Conservation (phyloP, 2,888 invertebrate species). For the Caenorhabditis sp. region DNA sequence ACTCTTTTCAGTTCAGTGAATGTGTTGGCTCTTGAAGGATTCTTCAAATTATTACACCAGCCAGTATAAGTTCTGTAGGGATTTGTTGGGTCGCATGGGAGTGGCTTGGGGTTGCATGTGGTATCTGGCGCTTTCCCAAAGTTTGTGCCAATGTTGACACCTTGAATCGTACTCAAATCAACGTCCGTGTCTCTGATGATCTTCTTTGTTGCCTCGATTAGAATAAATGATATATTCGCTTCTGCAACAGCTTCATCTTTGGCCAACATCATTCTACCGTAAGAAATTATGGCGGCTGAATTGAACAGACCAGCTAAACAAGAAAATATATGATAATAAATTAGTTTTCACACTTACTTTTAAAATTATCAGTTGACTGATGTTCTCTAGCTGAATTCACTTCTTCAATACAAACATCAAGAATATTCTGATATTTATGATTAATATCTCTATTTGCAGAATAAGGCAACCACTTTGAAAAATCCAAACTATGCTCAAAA, state of each 20-base stretch:
- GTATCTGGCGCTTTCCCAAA: conserved; percentile 23
- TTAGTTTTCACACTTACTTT: background rate
- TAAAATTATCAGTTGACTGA: conserved; percentile 1
- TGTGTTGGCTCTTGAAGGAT: conserved; percentile 61
- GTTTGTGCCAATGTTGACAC: conserved; percentile 21
- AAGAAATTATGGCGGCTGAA: conserved; percentile 38
- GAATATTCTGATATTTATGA: conserved; percentile 15
- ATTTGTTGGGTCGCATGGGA: conserved; percentile 68
- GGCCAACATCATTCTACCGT: conserved; percentile 65
- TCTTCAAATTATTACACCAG: conserved; percentile 69
- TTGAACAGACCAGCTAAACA: conserved; percentile 11
- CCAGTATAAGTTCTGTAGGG: conserved; percentile 58
- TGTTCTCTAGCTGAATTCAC: conserved; percentile 12
- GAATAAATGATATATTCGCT: conserved; percentile 54
- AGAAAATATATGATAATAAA: background rate
- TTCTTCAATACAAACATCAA: conserved; percentile 24
- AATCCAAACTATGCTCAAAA: conserved; percentile 6
- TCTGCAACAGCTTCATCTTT: conserved; percentile 61
- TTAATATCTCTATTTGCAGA: background rate
- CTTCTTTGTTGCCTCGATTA: conserved; percentile 53
- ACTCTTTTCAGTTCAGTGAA: conserved; percentile 62
- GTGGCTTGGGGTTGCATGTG: conserved; percentile 45
- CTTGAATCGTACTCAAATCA: conserved; percentile 16
- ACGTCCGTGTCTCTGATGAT: conserved; percentile 14
- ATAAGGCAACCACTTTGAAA: conserved; percentile 19